These are phyloP conservation scores for Mesodorylaimus sp. DNA, from an alignment of 2,888 invertebrate genomes.

Conservation along the genomic window DNA sequence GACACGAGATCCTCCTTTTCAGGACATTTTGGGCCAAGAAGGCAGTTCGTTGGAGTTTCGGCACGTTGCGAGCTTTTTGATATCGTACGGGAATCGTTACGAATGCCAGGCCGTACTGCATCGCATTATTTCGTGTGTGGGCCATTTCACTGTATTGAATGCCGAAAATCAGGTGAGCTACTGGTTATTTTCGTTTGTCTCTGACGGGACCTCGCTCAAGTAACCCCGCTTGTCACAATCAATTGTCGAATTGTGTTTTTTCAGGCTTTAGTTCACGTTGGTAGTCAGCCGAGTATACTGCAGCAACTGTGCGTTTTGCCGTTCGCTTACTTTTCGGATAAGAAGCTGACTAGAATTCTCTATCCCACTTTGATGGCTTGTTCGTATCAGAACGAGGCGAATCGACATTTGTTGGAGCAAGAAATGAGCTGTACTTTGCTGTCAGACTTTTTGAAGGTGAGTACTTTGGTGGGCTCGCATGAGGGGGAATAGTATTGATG, in stretches of 20 bases:
- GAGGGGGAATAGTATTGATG: too few relatives aligned
- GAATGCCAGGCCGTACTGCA: slow-evolving; percentile 42
- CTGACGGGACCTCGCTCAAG: too few relatives aligned
- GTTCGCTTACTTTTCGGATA: slow-evolving; percentile 61
- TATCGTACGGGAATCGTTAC: slow-evolving; percentile 41
- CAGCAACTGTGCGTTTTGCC: slow-evolving; percentile 65
- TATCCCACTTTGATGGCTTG: slow-evolving; percentile 60
- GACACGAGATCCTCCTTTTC: too few relatives aligned
- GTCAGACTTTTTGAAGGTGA: slow-evolving; percentile 35
- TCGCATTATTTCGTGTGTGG: slow-evolving; percentile 58
- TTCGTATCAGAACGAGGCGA: slow-evolving; percentile 47
- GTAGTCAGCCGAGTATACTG: slow-evolving; percentile 55
- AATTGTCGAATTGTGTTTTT: slow-evolving; percentile 17
- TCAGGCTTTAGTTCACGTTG: slow-evolving; percentile 52
- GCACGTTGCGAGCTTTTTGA: slow-evolving; percentile 59
- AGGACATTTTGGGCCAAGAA: slow-evolving; percentile 51
- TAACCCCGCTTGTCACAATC: not conserved
- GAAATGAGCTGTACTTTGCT: slow-evolving; percentile 40
- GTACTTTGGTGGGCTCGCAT: too few relatives aligned
- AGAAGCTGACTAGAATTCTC: slow-evolving; percentile 48
- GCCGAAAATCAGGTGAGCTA: slow-evolving; percentile 52
- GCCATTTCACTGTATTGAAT: slow-evolving; percentile 62
- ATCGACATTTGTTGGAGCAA: slow-evolving; percentile 54
- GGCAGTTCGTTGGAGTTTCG: slow-evolving; percentile 68
- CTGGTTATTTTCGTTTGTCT: too few relatives aligned